A percentile compares a stretch with the other conserved stretches of the same genome.
These are phyloP conservation scores for Labia minor DNA, from an alignment of 2,888 invertebrate genomes.

Conservation along the genomic window DNA sequence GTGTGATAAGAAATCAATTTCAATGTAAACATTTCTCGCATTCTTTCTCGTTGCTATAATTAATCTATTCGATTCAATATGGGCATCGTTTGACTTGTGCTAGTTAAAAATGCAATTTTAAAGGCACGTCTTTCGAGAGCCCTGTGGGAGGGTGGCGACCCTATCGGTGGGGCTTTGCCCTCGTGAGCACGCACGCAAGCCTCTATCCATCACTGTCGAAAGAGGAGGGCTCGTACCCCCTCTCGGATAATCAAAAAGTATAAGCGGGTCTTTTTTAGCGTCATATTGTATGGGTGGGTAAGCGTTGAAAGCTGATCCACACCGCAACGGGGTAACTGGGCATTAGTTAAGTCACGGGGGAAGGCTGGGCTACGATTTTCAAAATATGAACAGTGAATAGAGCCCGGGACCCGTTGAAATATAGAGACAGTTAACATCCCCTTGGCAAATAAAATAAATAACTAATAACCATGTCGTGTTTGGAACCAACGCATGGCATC, in stretches of 20 bases:
- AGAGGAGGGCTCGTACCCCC: background rate
- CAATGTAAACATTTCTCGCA: background rate
- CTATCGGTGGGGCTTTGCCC: background rate
- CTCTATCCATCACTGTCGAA: conserved; percentile 13
- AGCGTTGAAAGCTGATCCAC: background rate
- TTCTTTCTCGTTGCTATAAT: background rate
- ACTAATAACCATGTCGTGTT: background rate
- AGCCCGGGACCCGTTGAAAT: background rate
- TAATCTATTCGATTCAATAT: conserved; percentile 5
- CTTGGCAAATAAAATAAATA: background rate
- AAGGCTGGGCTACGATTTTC: background rate
- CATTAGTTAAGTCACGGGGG: background rate
- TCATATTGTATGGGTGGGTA: conserved; percentile 5
- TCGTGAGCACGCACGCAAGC: background rate
- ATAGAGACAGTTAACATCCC: background rate
- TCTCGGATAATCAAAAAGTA: conserved; percentile 9
- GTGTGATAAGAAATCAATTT: conserved; percentile 5
- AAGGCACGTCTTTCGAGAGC: background rate
- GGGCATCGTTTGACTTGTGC: background rate
- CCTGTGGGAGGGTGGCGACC: background rate
- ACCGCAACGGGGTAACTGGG: conserved; percentile 7
- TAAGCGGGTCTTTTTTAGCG: conserved; percentile 3
- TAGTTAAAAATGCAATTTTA: conserved; percentile 13
- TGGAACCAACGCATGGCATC: background rate
- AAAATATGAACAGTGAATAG: conserved; percentile 1